Base-by-base conservation (phyloP, 2,797 vertebrate species). In the Cichlasoma orientale region DNA sequence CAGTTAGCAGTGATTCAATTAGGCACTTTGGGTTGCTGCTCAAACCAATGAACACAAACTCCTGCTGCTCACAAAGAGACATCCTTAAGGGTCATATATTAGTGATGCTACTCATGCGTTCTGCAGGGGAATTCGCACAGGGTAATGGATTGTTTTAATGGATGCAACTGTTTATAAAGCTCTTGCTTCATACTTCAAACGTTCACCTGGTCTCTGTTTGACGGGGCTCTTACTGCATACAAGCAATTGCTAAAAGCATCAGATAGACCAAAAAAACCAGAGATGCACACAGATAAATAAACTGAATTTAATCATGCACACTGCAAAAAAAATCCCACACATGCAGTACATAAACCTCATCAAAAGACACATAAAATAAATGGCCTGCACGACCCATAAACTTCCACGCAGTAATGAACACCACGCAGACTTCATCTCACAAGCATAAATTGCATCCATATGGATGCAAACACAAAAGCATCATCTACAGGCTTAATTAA, bases 1-100 rank as follows among this genome's bases (percentile, higher is more conserved):
- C 79, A 66, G 69, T 58, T 63, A 84, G 70, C 71, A 74, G 44
- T 78, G 74, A 92, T 91, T 91, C 66, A 90, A 87, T 94, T 83
- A 92, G 81, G 88, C 57, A 82, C 72, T 74, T 84, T 80, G 82
- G 78, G 58, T 41, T 38, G 52, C 59, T 66, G 74, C 78, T 75
- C 18, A 41, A 75, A 80, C 31, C 82, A 23, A 81, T 23, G 27
- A 74, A 80, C 36, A 80, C 27, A 81, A 52, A 75, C 56, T 38
- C 61, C 38, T 59, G 7, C 53, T 29, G 75, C 31, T 44, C 25
- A 7, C 33, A 38, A 75, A 79, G 23, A 75, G 47, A 69, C 29
- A 75, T 25, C 74, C 59, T 56, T 54, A 52, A 36, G 6, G 18
- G 53, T 41, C 74, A 33, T 68, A 76, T 52, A 75, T 72, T 72